Conservation (phyloP, 2,113 vertebrate genomes). For the Haliaeetus leucogaster region DNA sequence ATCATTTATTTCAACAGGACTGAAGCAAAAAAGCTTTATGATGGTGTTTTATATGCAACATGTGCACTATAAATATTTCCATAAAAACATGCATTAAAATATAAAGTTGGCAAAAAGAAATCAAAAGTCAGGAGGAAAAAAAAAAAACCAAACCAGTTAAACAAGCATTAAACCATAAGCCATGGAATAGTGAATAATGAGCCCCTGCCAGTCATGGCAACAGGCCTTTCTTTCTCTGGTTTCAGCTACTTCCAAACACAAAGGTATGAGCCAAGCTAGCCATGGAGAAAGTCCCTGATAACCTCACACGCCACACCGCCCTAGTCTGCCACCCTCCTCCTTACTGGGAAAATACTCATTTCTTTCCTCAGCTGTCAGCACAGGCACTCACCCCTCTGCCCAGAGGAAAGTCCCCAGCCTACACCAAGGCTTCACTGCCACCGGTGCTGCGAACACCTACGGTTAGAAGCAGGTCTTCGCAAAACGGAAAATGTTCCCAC, state of each 20-base stretch:
- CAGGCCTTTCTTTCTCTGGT: conserved; percentile 24
- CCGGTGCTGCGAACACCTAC: accelerated
- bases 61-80: conserved; percentile 76
- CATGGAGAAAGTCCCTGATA: neutral
- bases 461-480: neutral
- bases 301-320: neutral
- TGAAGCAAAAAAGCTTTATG: conserved; percentile 66
- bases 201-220: conserved; percentile 32
- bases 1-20: conserved; percentile 69
- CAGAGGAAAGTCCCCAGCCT: neutral
- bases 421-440: accelerated
- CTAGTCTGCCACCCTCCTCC: neutral
- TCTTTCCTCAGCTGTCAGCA: accelerated
- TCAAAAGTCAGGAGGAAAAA: conserved; percentile 41
- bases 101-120: conserved; percentile 69
- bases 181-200: conserved; percentile 5
- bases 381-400: neutral
- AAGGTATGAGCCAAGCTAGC: neutral
- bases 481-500: accelerated
- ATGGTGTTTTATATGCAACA: conserved; percentile 70
- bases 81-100: conserved; percentile 74
- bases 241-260: conserved; percentile 3
- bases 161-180: conserved; percentile 6
- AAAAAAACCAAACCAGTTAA: conserved; percentile 24
- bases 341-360: neutral